Conservation (phyloP, 2,888 invertebrate genomes). For the Mythimna ferrago region DNA sequence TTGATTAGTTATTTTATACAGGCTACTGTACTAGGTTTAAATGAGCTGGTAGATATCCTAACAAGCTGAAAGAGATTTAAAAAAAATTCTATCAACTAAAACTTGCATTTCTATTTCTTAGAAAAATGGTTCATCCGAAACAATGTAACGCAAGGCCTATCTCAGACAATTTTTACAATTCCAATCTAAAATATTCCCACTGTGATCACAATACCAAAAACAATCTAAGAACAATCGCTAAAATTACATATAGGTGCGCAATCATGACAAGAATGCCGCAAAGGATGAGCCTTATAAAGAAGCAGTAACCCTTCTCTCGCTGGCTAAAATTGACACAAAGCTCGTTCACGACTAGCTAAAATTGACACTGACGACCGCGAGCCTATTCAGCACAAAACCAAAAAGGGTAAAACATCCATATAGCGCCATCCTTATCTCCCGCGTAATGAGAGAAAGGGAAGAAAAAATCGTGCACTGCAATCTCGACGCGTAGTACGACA, state of each 20-base stretch:
- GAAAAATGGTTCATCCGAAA: neutral
- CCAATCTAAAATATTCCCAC: conserved; percentile 50
- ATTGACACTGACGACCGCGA: conserved; percentile 77
- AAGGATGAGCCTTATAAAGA: conserved; percentile 75
- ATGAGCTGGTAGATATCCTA: neutral
- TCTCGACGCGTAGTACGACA: conserved; percentile 70
- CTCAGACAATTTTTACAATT: conserved; percentile 38
- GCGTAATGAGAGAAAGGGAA: conserved; percentile 61
- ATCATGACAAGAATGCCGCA: conserved; percentile 81
- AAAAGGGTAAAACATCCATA: conserved; percentile 51
- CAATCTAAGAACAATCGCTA: conserved; percentile 72
- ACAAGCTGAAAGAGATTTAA: neutral
- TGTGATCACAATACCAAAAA: conserved; percentile 64
- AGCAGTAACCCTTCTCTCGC: conserved; percentile 68
- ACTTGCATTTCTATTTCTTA: neutral
- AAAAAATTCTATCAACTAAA: neutral
- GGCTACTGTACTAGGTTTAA: neutral
- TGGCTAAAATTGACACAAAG: conserved; percentile 81
- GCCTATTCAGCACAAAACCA: conserved; percentile 43
- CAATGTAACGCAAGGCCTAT: neutral
- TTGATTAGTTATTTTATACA: neutral
- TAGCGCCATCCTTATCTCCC: conserved; percentile 58
- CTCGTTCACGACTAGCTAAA: conserved; percentile 73
- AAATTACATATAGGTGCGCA: conserved; percentile 78
- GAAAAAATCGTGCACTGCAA: conserved; percentile 52